A percentile compares a stretch with the other conserved stretches of the same genome.
Evolutionary conservation across 2,888 invertebrate species (phyloP).

Genomic region (Matsumyia berberina): DNA sequence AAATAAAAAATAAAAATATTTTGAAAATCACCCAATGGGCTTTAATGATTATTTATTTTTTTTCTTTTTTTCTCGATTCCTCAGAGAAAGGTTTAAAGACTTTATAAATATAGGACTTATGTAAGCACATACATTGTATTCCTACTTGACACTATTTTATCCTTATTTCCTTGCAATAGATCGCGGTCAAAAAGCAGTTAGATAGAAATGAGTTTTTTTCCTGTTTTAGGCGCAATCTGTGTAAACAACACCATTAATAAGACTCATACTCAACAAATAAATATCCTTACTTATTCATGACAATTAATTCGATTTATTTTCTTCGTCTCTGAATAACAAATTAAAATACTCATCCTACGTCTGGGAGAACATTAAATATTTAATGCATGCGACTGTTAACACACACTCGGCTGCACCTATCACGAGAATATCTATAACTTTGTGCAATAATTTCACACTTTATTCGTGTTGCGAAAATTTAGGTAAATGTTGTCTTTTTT

Average conservation of each 20-base stretch:
- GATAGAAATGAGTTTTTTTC: background rate
- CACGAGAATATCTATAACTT: slow-evolving; percentile 22
- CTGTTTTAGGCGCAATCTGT: background rate
- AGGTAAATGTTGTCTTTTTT: slow-evolving; percentile 32
- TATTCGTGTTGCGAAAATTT: slow-evolving; percentile 30
- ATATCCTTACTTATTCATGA: slow-evolving; percentile 4
- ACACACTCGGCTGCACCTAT: slow-evolving; percentile 38
- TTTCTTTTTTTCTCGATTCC: background rate
- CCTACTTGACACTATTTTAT: background rate
- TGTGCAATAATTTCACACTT: slow-evolving; percentile 51
- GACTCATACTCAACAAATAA: slow-evolving; percentile 21
- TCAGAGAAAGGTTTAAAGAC: background rate
- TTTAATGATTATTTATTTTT: background rate
- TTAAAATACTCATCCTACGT: slow-evolving; percentile 5
- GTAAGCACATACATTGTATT: background rate
- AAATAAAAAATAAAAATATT: background rate
- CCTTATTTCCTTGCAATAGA: too few relatives aligned
- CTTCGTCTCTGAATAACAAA: slow-evolving; percentile 13
- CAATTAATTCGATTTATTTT: slow-evolving; percentile 40
- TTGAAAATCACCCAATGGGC: background rate
- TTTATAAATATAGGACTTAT: background rate
- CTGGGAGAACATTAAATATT: slow-evolving; percentile 22
- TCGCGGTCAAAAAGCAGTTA: too few relatives aligned
- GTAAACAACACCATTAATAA: slow-evolving; percentile 13
- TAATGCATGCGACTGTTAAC: background rate